Evolutionary conservation across 2,113 vertebrate genomes (phyloP).

Genomic region (Gobiocypris rarus): DNA sequence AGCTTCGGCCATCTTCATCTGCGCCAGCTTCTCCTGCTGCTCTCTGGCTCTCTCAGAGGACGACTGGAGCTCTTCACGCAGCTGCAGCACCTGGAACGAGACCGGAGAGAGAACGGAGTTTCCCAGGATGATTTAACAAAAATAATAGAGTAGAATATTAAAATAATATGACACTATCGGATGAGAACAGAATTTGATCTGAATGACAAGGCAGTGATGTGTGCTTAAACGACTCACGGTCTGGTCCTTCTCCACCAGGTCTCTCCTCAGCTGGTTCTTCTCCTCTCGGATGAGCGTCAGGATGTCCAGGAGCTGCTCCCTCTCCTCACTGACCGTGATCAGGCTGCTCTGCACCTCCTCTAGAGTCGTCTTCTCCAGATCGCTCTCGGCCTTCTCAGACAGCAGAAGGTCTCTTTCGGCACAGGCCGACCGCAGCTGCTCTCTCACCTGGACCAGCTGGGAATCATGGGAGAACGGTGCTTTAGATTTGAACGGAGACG

Average conservation of each 20-base stretch:
- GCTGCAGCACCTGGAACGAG: conserved; percentile 42
- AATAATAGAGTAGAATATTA: too few relatives aligned
- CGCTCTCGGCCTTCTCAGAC: conserved; percentile 22
- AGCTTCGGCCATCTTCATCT: conserved; percentile 45
- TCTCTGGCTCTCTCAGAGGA: not conserved
- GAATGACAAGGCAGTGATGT: too few relatives aligned
- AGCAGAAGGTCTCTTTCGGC: conserved; percentile 54
- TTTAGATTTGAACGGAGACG: too few relatives aligned
- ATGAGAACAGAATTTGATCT: too few relatives aligned
- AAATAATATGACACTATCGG: too few relatives aligned
- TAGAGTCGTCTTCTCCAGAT: not conserved
- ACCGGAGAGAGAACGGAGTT: not conserved
- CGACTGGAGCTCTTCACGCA: conserved; percentile 35
- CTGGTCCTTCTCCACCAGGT: conserved; percentile 39
- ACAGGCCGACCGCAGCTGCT: conserved; percentile 50
- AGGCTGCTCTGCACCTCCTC: conserved; percentile 1
- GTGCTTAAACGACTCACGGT: not conserved
- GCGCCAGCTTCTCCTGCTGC: not conserved
- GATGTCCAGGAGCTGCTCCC: conserved; percentile 35
- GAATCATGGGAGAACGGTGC: not conserved
- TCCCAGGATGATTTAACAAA: too few relatives aligned
- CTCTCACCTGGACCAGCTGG: conserved; percentile 41
- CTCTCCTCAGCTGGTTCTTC: conserved; percentile 43
- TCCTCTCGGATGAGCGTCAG: conserved; percentile 36
- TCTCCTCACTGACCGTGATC: conserved; percentile 29